Conservation (phyloP, 2,113 vertebrate genomes). For the Zonotrichia leucophrys region DNA sequence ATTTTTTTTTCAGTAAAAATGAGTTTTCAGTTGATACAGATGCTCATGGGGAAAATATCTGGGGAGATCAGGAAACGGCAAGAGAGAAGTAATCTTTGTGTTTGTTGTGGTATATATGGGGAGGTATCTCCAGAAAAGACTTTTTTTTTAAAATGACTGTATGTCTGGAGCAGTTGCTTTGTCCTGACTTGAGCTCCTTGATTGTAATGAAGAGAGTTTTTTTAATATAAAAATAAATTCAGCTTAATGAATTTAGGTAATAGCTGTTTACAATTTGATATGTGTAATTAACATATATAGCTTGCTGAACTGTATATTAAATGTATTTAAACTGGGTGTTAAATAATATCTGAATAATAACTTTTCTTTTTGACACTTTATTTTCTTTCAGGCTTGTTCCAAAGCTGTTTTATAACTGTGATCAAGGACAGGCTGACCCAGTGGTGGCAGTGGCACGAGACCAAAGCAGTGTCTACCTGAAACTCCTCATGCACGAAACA, state of each 20-base stretch:
- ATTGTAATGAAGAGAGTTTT: neutral
- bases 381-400: slow-evolving; percentile 82
- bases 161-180: neutral
- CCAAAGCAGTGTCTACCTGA: slow-evolving; percentile 91
- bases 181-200: neutral
- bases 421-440: slow-evolving; percentile 93
- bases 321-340: neutral
- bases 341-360: neutral
- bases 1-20: neutral
- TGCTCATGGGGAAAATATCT: neutral
- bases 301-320: neutral
- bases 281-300: neutral
- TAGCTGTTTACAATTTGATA: neutral
- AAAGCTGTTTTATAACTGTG: slow-evolving; percentile 91
- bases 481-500: slow-evolving; percentile 95
- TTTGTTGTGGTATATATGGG: neutral
- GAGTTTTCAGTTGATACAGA: neutral
- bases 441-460: slow-evolving; percentile 93
- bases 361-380: neutral
- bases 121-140: neutral
- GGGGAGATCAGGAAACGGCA: neutral
- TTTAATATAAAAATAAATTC: neutral
- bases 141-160: neutral
- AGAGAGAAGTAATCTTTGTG: neutral
- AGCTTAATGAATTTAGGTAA: neutral